Conservation (phyloP, 2,797 vertebrate species). For the Alcedo atthis region DNA sequence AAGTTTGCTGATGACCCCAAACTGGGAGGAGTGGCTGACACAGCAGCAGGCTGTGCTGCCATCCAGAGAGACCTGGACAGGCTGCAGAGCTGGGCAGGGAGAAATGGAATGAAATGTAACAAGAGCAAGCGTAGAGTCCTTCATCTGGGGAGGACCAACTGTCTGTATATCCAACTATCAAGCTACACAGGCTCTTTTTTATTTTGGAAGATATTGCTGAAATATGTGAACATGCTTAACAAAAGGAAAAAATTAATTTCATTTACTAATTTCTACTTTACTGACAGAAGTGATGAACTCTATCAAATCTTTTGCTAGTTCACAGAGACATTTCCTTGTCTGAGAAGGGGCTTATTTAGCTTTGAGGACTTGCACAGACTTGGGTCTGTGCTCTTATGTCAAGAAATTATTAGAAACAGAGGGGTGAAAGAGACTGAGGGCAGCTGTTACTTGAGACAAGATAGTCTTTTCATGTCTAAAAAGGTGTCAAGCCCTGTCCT, state of each 20-base stretch:
- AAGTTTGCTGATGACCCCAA: no score
- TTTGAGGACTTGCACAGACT: background rate
- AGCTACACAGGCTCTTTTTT: background rate
- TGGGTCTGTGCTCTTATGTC: background rate
- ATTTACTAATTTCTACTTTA: background rate
- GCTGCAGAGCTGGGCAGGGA: no score
- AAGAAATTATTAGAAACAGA: background rate
- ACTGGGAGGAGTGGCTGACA: no score
- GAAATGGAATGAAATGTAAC: no score
- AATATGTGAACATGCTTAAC: background rate
- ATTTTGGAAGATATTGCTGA: background rate
- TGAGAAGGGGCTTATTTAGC: background rate
- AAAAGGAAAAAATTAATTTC: background rate
- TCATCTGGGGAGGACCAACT: no score
- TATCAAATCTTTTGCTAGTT: background rate
- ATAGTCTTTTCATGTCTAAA: constrained; percentile 87
- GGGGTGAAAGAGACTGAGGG: constrained; percentile 10
- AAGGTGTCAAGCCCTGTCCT: constrained; percentile 80
- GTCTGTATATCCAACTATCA: background rate
- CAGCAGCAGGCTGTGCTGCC: no score
- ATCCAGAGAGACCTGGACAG: no score
- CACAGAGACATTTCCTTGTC: background rate
- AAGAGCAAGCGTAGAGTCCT: no score
- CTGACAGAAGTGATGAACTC: background rate
- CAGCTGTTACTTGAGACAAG: constrained; percentile 61